phyloP scores from a whole-genome alignment of 2,113 vertebrate species.

The Chunga burmeisteri region DNA sequence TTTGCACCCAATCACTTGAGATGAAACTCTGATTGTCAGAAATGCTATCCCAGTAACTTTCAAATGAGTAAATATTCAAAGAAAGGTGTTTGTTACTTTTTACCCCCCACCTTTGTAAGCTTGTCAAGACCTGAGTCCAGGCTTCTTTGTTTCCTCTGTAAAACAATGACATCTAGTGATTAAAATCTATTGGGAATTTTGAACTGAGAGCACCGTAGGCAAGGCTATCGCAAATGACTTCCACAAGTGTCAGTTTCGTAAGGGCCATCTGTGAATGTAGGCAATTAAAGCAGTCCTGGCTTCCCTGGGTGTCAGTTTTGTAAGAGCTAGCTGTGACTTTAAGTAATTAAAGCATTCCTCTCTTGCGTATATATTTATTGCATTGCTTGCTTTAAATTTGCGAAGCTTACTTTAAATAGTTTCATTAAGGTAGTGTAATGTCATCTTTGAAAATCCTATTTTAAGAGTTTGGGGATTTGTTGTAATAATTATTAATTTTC shows the following conservation, averaged over 20 bases:
- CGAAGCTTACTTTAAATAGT: neutral
- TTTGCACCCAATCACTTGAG: rapidly evolving
- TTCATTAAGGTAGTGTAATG: neutral
- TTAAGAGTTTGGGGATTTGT: neutral
- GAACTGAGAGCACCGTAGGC: neutral
- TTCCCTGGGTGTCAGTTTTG: neutral
- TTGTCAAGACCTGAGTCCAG: neutral
- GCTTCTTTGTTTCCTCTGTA: constrained; percentile 39
- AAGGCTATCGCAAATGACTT: neutral
- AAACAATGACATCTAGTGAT: constrained; percentile 57
- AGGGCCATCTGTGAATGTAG: neutral
- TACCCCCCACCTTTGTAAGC: neutral
- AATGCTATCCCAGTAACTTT: neutral
- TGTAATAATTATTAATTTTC: neutral
- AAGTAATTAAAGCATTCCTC: neutral
- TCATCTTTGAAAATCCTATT: neutral
- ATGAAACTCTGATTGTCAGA: neutral
- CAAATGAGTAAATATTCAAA: neutral
- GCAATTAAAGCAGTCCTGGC: neutral
- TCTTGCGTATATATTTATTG: rapidly evolving
- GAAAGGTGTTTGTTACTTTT: neutral
- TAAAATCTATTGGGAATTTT: neutral
- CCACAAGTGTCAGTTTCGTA: neutral
- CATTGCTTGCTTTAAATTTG: neutral
- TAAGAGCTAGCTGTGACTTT: neutral